Base-by-base conservation (phyloP, 2,113 vertebrate genomes). In the Callionymus lyra region DNA sequence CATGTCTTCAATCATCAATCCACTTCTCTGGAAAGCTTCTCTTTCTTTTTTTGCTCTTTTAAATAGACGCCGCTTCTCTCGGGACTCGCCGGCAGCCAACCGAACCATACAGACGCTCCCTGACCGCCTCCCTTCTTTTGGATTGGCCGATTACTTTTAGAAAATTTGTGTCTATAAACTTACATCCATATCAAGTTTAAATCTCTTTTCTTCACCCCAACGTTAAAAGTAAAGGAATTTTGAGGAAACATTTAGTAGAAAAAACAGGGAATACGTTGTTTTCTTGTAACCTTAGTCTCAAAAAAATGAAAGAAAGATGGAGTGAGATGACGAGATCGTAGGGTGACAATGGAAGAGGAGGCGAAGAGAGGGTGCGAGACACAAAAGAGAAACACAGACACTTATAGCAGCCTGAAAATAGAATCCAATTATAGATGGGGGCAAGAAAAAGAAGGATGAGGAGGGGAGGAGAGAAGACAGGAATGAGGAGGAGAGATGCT, bases 351-450 rank as follows among this genome's bases (percentile, higher is more conserved):
- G 55, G 68, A 89, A 84, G 77, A 89, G 83, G 79, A 86, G 84
- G 80, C 85, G 87, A 80, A 86, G 79, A 78, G 59, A 65, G 80
- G 75, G 76, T 81, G 84, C 54, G 74, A 87, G 79, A 83, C 79
- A 78, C 80, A 82, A 83, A 84, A 77, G 68, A 74, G 79, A 82
- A 77, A 82, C 75, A 68, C 41, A 64, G 77, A 84, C 80, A 83
- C 83, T 85, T 83, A 82, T 78, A 78, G 80, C 53, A 12, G 68
- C 68, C 81, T 67, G 70, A 77, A 86, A 87, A 87, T 87, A 87
- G 84, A 86, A 86, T 83, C 83, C 83, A 86, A 87, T 86, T 86
- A 87, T 77, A 81, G 80, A 80, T 53, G 56, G 64, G 71, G 74
- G 76, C 70, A 65, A 76, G 70, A 69, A 73, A 69, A 74, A 71